Percentiles rank a stretch among this genome's conserved stretches.
phyloP scores from a whole-genome alignment of 2,888 invertebrate genomes.

The Palloptera scutellata region DNA sequence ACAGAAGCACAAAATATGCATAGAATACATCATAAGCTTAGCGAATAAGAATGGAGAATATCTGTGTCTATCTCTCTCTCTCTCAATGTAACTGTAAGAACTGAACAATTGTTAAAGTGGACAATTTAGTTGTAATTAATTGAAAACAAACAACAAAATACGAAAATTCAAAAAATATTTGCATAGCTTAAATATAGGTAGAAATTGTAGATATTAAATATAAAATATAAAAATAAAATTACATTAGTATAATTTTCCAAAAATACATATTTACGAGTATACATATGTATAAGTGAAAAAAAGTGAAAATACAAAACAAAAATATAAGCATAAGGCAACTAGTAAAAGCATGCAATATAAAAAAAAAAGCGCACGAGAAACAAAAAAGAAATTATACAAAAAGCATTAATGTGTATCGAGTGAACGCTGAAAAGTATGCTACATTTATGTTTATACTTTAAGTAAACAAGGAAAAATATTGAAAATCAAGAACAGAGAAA shows the following conservation, averaged over 20 bases:
- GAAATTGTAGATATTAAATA: constrained; percentile 25
- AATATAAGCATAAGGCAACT: not conserved
- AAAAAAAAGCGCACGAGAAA: not conserved
- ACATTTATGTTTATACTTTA: not conserved
- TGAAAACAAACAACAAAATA: not conserved
- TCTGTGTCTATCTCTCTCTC: too few relatives aligned
- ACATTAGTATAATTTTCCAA: not conserved
- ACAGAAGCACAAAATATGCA: not conserved
- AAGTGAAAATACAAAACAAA: not conserved
- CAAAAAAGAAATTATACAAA: too few relatives aligned
- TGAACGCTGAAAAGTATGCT: not conserved
- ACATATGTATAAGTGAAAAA: constrained; percentile 1
- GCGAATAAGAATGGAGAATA: not conserved
- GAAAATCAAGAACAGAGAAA: too few relatives aligned
- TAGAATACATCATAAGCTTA: not conserved
- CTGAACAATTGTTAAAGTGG: constrained; percentile 16
- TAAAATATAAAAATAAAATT: not conserved
- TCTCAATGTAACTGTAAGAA: constrained; percentile 19
- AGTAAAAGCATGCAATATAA: not conserved
- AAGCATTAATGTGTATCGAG: not conserved
- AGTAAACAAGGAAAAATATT: too few relatives aligned
- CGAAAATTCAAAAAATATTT: not conserved
- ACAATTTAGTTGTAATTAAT: constrained; percentile 9
- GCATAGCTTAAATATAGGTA: constrained; percentile 19
- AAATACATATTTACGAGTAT: not conserved